A percentile compares a stretch with the other conserved stretches of the same genome.
Evolutionary conservation across 2,888 invertebrate genomes (phyloP).

Genomic region (Polia nebulosa): DNA sequence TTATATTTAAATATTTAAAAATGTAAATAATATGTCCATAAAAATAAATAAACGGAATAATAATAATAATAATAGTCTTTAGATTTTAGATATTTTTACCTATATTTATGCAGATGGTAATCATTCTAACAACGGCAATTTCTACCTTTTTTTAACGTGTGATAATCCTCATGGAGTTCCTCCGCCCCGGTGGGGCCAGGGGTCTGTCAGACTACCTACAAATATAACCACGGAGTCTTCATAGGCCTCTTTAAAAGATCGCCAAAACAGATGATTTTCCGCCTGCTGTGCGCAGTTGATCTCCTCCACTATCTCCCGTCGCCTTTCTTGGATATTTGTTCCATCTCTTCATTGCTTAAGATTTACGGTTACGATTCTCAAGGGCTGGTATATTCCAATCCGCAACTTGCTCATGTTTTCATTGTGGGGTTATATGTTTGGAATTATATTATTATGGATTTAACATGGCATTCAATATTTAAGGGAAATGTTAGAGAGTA

Average conservation of each 20-base stretch:
- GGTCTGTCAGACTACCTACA: no score
- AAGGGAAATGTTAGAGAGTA: neutral
- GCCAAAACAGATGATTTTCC: neutral
- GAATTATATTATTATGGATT: no score
- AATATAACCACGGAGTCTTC: no score
- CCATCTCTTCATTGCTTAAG: neutral
- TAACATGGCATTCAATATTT: neutral
- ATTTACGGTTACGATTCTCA: neutral
- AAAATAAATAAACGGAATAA: no score
- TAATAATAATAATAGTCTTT: neutral
- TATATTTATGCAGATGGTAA: no score
- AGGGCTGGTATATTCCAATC: neutral
- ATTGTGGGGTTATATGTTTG: neutral
- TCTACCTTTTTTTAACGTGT: no score
- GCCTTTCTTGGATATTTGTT: neutral
- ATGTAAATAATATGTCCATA: no score
- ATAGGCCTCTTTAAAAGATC: neutral
- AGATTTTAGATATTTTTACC: neutral
- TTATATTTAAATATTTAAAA: no score
- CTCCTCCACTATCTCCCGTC: neutral
- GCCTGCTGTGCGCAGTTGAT: neutral
- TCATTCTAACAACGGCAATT: no score
- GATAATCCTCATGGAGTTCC: no score
- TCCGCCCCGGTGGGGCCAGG: no score
- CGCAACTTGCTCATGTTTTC: neutral